Percentiles rank a stretch among this genome's conserved stretches.
Conservation (phyloP, 23 tunicate genomes). For the Phallusia fumigata region DNA sequence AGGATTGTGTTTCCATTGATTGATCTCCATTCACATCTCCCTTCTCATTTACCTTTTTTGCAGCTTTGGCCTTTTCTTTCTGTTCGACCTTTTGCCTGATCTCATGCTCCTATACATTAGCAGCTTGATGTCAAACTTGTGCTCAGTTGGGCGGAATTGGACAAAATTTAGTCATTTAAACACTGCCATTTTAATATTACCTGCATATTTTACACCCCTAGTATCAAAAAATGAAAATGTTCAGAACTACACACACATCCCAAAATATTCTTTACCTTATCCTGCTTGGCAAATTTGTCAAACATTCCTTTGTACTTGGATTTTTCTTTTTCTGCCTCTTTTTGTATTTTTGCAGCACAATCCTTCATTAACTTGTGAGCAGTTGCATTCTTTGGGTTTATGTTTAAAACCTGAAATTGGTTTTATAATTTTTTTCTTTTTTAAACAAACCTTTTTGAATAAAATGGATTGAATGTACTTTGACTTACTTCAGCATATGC, state of each 20-base stretch:
- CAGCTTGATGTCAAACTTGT: neutral
- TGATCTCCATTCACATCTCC: slow-evolving; percentile 1
- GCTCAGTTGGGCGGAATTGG: too few relatives aligned
- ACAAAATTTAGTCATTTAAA: too few relatives aligned
- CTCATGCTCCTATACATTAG: slow-evolving; percentile 21
- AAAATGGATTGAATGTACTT: neutral
- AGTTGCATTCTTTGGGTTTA: slow-evolving; percentile 54
- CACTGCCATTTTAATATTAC: too few relatives aligned
- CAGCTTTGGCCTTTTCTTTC: slow-evolving; percentile 47
- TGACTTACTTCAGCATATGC: slow-evolving; percentile 39
- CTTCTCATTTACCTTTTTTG: slow-evolving; percentile 13
- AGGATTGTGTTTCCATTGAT: neutral
- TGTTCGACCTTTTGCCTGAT: slow-evolving; percentile 39
- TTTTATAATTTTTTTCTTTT: neutral
- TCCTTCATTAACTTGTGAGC: slow-evolving; percentile 10
- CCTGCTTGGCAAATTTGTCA: slow-evolving; percentile 69
- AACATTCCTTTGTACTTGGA: slow-evolving; percentile 62
- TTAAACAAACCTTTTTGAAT: neutral
- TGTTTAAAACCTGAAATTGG: slow-evolving; percentile 23
- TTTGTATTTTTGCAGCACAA: slow-evolving; percentile 26
- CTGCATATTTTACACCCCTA: too few relatives aligned
- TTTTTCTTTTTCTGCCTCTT: slow-evolving; percentile 43
- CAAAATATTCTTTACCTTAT: slow-evolving; percentile 31
- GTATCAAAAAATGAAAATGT: too few relatives aligned
- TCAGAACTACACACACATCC: too few relatives aligned